These are phyloP conservation scores for Drosophila grimshawi DNA, from an alignment of 1,140 invertebrate genomes.

Conservation along the genomic window DNA sequence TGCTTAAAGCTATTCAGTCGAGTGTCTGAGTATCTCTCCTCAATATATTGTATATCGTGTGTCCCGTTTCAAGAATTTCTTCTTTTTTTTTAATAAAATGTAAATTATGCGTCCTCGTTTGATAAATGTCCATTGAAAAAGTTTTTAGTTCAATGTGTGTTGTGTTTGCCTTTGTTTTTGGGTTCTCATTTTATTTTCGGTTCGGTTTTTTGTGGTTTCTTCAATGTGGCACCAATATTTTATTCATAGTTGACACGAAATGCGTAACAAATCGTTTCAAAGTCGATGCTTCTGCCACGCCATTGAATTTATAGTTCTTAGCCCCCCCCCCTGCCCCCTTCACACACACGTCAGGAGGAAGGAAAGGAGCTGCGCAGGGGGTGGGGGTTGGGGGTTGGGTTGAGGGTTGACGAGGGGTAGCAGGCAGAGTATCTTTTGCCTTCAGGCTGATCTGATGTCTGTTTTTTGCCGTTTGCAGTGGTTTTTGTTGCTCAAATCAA, in stretches of 20 bases:
- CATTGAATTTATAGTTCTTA: constrained; percentile 76
- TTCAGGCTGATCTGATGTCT: constrained; percentile 32
- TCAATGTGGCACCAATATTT: constrained; percentile 74
- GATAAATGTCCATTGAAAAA: constrained; percentile 81
- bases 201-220: constrained; percentile 46
- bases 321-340: constrained; percentile 33
- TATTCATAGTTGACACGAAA: constrained; percentile 82
- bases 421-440: not conserved
- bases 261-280: constrained; percentile 79
- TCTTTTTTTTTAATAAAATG: constrained; percentile 82
- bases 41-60: not conserved
- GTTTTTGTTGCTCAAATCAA: constrained; percentile 61
- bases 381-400: not conserved
- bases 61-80: constrained; percentile 51
- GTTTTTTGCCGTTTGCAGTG: constrained; percentile 13
- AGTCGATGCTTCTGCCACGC: constrained; percentile 53
- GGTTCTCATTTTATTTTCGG: constrained; percentile 7
- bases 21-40: constrained; percentile 1
- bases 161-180: constrained; percentile 35
- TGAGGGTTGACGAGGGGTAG: not conserved
- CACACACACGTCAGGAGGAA: constrained; percentile 35
- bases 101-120: constrained; percentile 74
- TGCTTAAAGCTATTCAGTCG: not conserved
- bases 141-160: constrained; percentile 61
- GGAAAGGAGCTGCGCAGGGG: too few species aligned